Percentiles rank a stretch among this genome's conserved stretches.
phyloP scores from a whole-genome alignment of 2,797 vertebrate species.

The Sebastes nivosus region DNA sequence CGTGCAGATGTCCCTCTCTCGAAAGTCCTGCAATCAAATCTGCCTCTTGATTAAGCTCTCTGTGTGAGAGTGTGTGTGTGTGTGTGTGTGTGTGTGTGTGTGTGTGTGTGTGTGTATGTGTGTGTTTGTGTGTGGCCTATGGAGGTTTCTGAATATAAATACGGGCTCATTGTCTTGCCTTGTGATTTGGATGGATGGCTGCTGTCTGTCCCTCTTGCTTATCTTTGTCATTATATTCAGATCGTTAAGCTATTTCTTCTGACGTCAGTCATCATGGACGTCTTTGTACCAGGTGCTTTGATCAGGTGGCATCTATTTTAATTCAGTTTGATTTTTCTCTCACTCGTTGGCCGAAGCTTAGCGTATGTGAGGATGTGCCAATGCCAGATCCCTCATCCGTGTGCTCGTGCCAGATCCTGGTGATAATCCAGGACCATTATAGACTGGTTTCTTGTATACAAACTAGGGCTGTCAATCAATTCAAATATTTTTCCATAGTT shows the following conservation, averaged over 20 bases:
- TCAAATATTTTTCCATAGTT: not conserved
- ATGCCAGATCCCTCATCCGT: not conserved
- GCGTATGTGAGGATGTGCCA: not conserved
- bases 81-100: too few relatives aligned
- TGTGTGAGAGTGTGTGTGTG: not conserved
- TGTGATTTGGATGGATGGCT: slow-evolving; percentile 36
- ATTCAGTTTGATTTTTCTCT: slow-evolving; percentile 1
- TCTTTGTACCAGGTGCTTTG: slow-evolving; percentile 13
- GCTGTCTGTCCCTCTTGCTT: slow-evolving; percentile 20
- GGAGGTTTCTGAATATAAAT: slow-evolving; percentile 49
- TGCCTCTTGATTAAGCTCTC: slow-evolving; percentile 45
- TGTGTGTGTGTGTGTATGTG: not conserved
- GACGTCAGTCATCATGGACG: not conserved
- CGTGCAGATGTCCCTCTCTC: not conserved
- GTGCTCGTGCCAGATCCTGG: not conserved
- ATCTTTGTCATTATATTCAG: slow-evolving; percentile 34
- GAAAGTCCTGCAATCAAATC: slow-evolving; percentile 49
- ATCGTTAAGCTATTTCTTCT: slow-evolving; percentile 37
- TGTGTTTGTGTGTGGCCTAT: not conserved
- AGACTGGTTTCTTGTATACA: not conserved
- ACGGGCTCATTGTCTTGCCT: slow-evolving; percentile 20
- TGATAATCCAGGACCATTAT: not conserved
- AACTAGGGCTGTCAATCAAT: not conserved
- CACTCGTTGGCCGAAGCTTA: not conserved
- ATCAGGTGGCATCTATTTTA: slow-evolving; percentile 13